A percentile compares a stretch with the other conserved stretches of the same genome.
Evolutionary conservation across 2,113 vertebrate genomes (phyloP).

Genomic region (Talpa occidentalis): DNA sequence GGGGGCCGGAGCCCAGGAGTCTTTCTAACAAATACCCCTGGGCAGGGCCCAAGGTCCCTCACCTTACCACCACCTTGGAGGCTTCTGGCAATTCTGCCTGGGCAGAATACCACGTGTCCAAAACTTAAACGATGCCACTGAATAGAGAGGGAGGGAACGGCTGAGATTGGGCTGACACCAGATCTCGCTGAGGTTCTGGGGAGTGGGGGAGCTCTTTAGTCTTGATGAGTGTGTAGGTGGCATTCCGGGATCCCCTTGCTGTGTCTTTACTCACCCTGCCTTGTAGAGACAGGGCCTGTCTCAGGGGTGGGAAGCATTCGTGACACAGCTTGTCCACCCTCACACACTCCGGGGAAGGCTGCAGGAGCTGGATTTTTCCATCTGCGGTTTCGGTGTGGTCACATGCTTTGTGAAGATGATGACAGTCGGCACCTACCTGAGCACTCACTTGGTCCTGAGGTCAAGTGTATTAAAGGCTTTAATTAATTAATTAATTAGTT

Average conservation of each 20-base stretch:
- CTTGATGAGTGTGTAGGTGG: neutral
- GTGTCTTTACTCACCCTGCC: neutral
- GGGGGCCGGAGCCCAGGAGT: too few relatives aligned
- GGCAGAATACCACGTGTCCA: neutral
- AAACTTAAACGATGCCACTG: neutral
- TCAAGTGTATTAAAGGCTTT: neutral
- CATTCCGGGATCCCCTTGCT: neutral
- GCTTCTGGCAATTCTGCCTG: neutral
- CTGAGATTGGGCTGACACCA: neutral
- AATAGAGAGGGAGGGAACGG: neutral
- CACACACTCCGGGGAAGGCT: neutral
- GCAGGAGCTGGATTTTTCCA: neutral
- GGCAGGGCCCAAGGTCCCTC: neutral
- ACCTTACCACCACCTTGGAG: neutral
- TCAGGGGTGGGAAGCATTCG: neutral
- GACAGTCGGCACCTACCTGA: neutral
- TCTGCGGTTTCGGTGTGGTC: neutral
- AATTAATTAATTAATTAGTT: too few relatives aligned
- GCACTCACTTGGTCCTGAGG: neutral
- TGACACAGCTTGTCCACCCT: neutral
- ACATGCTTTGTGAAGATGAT: neutral
- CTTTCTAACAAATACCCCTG: neutral
- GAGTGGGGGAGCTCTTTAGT: neutral
- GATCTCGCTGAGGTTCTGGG: neutral
- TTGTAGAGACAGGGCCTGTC: neutral